A percentile compares a stretch with the other conserved stretches of the same genome.
These are phyloP conservation scores for Perdita meconis DNA, from an alignment of 2,888 invertebrate genomes.

Conservation along the genomic window DNA sequence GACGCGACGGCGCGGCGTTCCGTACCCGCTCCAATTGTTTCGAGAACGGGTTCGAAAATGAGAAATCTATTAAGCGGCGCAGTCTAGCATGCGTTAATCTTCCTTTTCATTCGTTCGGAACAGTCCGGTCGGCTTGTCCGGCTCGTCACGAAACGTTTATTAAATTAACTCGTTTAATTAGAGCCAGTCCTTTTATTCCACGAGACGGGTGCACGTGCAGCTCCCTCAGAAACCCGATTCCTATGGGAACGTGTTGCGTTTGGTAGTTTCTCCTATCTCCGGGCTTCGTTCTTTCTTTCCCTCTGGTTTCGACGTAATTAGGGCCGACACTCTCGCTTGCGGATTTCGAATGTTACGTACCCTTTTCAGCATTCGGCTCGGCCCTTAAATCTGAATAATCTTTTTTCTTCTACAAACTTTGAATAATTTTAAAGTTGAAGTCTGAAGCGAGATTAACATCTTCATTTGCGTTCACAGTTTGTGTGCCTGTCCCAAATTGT, in stretches of 20 bases:
- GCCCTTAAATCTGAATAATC: too few relatives aligned
- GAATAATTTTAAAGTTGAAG: too few relatives aligned
- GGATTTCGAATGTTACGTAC: background rate
- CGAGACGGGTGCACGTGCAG: constrained; percentile 45
- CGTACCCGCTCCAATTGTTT: constrained; percentile 19
- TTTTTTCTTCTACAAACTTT: too few relatives aligned
- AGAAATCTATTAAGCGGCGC: constrained; percentile 61
- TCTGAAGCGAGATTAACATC: too few relatives aligned
- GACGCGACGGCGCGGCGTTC: constrained; percentile 15
- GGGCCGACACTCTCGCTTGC: background rate
- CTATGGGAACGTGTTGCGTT: constrained; percentile 63
- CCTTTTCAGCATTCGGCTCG: background rate
- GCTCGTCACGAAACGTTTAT: constrained; percentile 69
- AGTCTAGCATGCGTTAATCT: constrained; percentile 59
- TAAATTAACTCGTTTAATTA: constrained; percentile 79
- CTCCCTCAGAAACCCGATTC: constrained; percentile 68
- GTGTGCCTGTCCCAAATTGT: too few relatives aligned
- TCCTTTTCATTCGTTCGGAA: constrained; percentile 43
- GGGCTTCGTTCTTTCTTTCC: background rate
- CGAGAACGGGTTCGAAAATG: constrained; percentile 14
- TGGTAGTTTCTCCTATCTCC: constrained; percentile 27
- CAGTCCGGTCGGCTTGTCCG: constrained; percentile 30
- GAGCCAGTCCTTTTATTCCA: constrained; percentile 67
- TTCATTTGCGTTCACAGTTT: too few relatives aligned
- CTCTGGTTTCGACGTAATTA: background rate